A percentile compares a stretch with the other conserved stretches of the same genome.
phyloP scores from a whole-genome alignment of 1,140 invertebrate species.

The Aphelinus certus region DNA sequence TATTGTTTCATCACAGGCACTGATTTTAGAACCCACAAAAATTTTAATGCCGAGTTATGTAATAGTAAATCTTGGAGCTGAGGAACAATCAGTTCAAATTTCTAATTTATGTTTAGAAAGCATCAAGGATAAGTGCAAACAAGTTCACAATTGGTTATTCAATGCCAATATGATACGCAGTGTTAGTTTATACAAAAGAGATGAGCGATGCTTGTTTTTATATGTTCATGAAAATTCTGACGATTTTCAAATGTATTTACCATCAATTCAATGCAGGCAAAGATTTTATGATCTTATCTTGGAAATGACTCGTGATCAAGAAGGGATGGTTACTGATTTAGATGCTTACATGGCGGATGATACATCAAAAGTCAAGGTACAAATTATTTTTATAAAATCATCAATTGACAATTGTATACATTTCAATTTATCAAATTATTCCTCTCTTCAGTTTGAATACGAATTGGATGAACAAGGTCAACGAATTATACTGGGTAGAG shows the following conservation, averaged over 20 bases:
- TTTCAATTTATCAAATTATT: constrained; percentile 20
- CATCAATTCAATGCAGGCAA: constrained; percentile 85
- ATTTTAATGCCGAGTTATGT: constrained; percentile 94
- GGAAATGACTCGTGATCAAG: constrained; percentile 86
- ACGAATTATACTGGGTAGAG: constrained; percentile 89
- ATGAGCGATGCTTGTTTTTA: constrained; percentile 94
- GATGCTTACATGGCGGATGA: constrained; percentile 77
- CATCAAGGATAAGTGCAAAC: constrained; percentile 79
- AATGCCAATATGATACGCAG: constrained; percentile 91
- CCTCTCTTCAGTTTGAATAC: constrained; percentile 87
- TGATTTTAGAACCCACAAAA: constrained; percentile 93
- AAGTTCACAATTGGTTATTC: constrained; percentile 94
- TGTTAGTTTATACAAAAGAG: constrained; percentile 94
- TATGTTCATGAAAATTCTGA: constrained; percentile 99
- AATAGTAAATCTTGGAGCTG: constrained; percentile 91
- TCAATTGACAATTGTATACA: neutral
- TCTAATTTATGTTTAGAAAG: constrained; percentile 84
- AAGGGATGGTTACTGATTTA: constrained; percentile 85
- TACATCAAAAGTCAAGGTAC: constrained; percentile 71
- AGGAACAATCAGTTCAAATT: constrained; percentile 90
- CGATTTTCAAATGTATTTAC: constrained; percentile 99
- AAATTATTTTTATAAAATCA: constrained; percentile 1
- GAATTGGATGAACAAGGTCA: constrained; percentile 92
- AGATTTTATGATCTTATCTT: constrained; percentile 83
- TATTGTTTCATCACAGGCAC: constrained; percentile 68